These are phyloP conservation scores for Clitarchus hookeri DNA, from an alignment of 2,888 invertebrate species.

Conservation along the genomic window DNA sequence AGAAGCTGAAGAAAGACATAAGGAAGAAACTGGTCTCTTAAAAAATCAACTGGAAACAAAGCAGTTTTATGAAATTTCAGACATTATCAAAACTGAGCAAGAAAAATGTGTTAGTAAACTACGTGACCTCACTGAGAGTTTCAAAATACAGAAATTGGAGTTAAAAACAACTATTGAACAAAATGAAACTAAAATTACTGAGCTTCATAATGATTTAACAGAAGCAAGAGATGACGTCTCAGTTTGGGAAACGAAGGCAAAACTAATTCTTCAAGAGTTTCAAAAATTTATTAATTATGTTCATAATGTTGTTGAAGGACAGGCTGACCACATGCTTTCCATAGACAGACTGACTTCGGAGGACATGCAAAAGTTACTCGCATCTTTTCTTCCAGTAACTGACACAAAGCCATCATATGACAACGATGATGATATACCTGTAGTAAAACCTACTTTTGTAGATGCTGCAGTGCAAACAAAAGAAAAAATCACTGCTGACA, in stretches of 20 bases:
- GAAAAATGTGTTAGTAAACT: background rate
- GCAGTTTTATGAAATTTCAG: background rate
- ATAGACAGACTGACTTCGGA: slow-evolving; percentile 51
- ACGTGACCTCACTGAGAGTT: slow-evolving; percentile 41
- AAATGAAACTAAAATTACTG: slow-evolving; percentile 44
- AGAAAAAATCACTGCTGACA: background rate
- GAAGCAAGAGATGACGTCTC: slow-evolving; percentile 10
- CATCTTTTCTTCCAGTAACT: background rate
- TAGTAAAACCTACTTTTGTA: background rate
- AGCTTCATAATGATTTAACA: slow-evolving; percentile 15
- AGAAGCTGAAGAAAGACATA: slow-evolving; percentile 38
- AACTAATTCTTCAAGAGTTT: slow-evolving; percentile 55
- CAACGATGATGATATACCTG: background rate
- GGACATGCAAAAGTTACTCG: slow-evolving; percentile 18
- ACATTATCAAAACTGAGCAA: background rate
- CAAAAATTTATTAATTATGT: slow-evolving; percentile 59
- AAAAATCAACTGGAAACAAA: background rate
- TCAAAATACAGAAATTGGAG: slow-evolving; percentile 44
- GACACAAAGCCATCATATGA: background rate
- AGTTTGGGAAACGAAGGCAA: slow-evolving; percentile 52
- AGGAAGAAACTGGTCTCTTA: background rate
- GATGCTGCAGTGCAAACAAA: background rate
- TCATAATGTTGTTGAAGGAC: slow-evolving; percentile 55
- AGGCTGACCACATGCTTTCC: slow-evolving; percentile 57
- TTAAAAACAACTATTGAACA: slow-evolving; percentile 40